Evolutionary conservation across 2,888 invertebrate species (phyloP).

Genomic region (Gibbula magus): DNA sequence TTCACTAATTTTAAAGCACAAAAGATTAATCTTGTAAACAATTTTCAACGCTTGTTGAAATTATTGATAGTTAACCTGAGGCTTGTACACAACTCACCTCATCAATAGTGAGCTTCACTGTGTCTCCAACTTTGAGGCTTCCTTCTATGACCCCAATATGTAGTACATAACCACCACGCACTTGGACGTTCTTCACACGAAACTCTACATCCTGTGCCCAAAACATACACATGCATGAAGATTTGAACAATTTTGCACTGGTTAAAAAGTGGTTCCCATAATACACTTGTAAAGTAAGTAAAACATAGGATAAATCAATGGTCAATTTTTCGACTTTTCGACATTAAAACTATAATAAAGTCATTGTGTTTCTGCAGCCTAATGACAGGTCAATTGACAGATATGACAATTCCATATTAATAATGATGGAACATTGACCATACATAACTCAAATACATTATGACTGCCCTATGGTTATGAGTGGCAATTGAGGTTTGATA

Average conservation of each 20-base stretch:
- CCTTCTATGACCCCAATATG: slow-evolving; percentile 94
- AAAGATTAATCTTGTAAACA: not conserved
- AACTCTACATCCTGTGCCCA: slow-evolving; percentile 84
- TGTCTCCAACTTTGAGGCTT: slow-evolving; percentile 88
- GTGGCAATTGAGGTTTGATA: too few relatives aligned
- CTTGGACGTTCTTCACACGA: slow-evolving; percentile 85
- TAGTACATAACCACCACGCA: slow-evolving; percentile 95
- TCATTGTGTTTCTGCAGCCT: too few relatives aligned
- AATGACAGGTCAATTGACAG: too few relatives aligned
- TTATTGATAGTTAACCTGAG: not conserved
- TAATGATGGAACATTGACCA: too few relatives aligned
- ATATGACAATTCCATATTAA: too few relatives aligned
- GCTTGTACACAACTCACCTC: slow-evolving; percentile 76
- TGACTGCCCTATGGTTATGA: too few relatives aligned
- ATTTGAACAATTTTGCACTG: not conserved
- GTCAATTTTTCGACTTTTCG: too few relatives aligned
- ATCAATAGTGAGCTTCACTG: slow-evolving; percentile 88
- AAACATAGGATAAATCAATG: too few relatives aligned
- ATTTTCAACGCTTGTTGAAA: too few relatives aligned
- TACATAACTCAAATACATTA: too few relatives aligned
- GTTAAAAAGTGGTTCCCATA: not conserved
- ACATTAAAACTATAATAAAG: too few relatives aligned
- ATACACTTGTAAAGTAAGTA: too few relatives aligned
- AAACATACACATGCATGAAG: not conserved
- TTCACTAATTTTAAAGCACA: not conserved